Evolutionary conservation across 2,113 vertebrate genomes (phyloP).

Genomic region (Grantiella picta): DNA sequence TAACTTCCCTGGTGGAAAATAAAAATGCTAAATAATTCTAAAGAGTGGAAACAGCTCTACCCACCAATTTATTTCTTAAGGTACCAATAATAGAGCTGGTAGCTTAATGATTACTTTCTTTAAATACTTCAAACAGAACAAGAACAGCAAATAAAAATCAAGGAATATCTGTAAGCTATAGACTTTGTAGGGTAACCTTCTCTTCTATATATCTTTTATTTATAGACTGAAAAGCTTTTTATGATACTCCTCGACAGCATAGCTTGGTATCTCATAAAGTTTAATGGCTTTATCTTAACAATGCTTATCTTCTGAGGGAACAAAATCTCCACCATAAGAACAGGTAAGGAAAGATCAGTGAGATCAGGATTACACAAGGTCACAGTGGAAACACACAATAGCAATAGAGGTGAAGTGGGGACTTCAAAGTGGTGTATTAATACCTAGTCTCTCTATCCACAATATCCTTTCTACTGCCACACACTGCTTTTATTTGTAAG

Average conservation of each 20-base stretch:
- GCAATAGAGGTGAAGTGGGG: background rate
- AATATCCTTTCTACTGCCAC: background rate
- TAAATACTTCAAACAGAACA: constrained; percentile 55
- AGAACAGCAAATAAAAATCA: constrained; percentile 29
- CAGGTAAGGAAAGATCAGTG: background rate
- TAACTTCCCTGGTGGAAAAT: constrained; percentile 61
- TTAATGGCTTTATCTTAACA: background rate
- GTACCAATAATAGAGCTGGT: constrained; percentile 37
- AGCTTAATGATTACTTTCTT: constrained; percentile 36
- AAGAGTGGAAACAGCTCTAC: constrained; percentile 31
- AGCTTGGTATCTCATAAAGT: background rate
- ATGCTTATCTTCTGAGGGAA: background rate
- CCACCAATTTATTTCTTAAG: constrained; percentile 48
- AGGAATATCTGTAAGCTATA: background rate
- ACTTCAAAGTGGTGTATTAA: background rate
- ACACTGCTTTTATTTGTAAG: background rate
- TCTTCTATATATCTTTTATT: background rate
- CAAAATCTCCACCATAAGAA: background rate
- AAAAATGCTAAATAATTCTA: constrained; percentile 67
- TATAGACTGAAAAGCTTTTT: background rate
- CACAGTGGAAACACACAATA: background rate
- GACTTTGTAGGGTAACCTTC: background rate
- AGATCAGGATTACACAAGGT: background rate
- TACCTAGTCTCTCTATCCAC: background rate
- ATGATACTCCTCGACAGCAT: background rate